Evolutionary conservation across 2,113 vertebrate species (phyloP), one percentile per base, ranked within the genome.

Genomic region (Cardinalis cardinalis): DNA sequence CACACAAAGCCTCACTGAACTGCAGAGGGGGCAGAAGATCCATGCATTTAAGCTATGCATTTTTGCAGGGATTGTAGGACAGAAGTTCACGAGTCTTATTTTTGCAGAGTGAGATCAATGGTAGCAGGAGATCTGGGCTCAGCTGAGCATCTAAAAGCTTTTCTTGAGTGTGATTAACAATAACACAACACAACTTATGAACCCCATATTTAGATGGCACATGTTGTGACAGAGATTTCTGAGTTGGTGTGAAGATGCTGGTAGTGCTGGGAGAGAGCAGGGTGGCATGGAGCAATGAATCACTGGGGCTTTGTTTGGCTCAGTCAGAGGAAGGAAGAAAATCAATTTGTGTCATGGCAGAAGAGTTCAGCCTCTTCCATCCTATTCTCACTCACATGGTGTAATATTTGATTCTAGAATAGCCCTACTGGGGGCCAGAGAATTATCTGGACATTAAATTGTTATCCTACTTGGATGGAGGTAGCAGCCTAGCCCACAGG

Each of bases 391-490:
- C 34, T 88, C 85, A 83, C 38, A 28, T 88, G 94, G 80, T 86
- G 69, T 89, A 88, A 58, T 89, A 85, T 84, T 91, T 87, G 55
- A 78, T 61, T 92, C 49, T 31, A 38, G n/a, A 94, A 94, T 84
- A 75, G 80, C 56, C 26, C 65, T 69, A 51, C 38, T 63, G 80
- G 59, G 76, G 93, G 48, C 12, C 79, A 87, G 53, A 85, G 70
- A 92, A 64, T 38, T 92, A 29, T 95, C 83, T 81, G 73, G 73
- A 81, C 38, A 66, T 49, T n/a, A 78, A 92, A 84, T 49, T 88
- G 58, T 77, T 93, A 81, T 88, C 65, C 86, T 84, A 18, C 58
- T 96, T 95, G 94, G 92, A 94, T 82, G 81, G 91, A 94, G 61
- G 86, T 75, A 95, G 81, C 70, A 84, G 63, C 70, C 84, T 92